A percentile compares a stretch with the other conserved stretches of the same genome.
Evolutionary conservation across 2,797 vertebrate genomes (phyloP).

Genomic region (Ceryle rudis): DNA sequence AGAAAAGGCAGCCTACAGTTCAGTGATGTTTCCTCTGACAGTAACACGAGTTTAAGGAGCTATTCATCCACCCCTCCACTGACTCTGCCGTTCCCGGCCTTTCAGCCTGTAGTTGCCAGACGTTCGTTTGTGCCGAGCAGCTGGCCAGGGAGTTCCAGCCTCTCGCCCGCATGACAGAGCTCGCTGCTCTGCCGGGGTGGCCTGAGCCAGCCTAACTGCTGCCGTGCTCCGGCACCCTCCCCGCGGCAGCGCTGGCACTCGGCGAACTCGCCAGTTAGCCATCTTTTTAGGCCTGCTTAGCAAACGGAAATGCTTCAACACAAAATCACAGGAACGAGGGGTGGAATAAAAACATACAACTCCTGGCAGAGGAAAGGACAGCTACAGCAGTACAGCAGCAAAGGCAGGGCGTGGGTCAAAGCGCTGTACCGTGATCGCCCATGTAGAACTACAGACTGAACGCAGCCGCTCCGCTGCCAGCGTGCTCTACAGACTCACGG

Average conservation of each 20-base stretch:
- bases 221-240: background rate
- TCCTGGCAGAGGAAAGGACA: background rate
- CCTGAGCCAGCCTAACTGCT: background rate
- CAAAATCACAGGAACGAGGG: background rate
- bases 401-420: background rate
- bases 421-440: rapidly evolving
- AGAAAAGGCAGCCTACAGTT: background rate
- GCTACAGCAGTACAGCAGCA: background rate
- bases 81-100: background rate
- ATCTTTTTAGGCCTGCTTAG: background rate
- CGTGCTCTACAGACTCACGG: background rate
- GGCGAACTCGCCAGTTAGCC: rapidly evolving
- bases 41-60: background rate
- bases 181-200: background rate
- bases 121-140: no score
- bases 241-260: background rate
- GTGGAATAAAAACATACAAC: background rate
- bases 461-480: background rate
- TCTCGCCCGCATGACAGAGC: background rate
- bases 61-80: no score
- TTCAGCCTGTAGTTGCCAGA: background rate
- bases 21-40: rapidly evolving
- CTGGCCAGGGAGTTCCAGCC: background rate
- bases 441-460: rapidly evolving
- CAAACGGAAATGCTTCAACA: background rate